Base-by-base conservation (phyloP, 2,888 invertebrate genomes). In the Platypus cylindrus region DNA sequence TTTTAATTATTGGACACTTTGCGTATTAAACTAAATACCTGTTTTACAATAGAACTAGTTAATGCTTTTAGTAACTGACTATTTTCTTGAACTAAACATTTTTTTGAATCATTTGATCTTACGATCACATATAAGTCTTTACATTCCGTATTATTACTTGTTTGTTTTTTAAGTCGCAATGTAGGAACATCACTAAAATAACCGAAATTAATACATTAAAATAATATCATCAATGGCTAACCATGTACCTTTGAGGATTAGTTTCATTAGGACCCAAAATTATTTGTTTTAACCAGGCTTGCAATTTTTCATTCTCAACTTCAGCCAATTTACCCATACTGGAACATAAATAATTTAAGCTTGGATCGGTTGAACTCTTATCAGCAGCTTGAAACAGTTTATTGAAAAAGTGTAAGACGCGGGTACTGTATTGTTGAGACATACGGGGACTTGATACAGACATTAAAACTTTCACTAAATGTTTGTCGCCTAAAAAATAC, bases 321-420 rank as follows among this genome's bases (percentile, higher is more conserved):
- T 67, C 66, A 0, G 75, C 75, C 14, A 83, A 59, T 46, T 73
- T 73, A 2, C 72, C 66, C 46, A 84, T 70, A 11, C 78, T 75
- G 26, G 68, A 65, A 46, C 81, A 78, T 12, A 84, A 56, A 37
- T 74, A 73, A 43, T 75, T 75, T 40, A 79, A 64, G 35, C 70
- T 69, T 32, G 67, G 71, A 54, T 69, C 71, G n/a, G 67, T 70
- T 30, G 70, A 69, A 35, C 68, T 65, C 49, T 75, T 75, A 40
- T 75, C 73, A 5, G 73, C 70, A 30, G 67, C 62, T 55, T 71
- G 73, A 49, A 78, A 78, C 3, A 85, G 62, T 53, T 75, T 76
- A 49, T 80, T 81, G 55, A 84, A 80, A 55, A 85, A 81, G 51
- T 78, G 84, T 41, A 93, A 67, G 25, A 90, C 78, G 50, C 77